Conservation (phyloP, 2,888 invertebrate genomes). For the Drosophila austrosaltans region DNA sequence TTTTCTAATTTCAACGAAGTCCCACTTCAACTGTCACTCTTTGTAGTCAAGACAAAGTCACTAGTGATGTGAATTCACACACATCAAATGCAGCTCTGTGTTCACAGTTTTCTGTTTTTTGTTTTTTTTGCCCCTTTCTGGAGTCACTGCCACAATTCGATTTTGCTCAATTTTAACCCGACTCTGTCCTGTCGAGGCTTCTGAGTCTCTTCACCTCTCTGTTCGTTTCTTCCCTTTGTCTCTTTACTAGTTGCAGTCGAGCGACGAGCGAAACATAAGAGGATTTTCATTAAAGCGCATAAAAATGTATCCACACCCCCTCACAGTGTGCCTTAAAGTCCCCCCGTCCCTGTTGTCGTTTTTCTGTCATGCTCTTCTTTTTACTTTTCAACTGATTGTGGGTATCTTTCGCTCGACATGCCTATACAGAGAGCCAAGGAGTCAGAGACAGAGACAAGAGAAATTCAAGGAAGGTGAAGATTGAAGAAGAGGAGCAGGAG, state of each 20-base stretch:
- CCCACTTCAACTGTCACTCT: background rate
- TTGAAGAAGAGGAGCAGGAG: background rate
- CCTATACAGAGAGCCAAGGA: constrained; percentile 55
- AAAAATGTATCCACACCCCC: constrained; percentile 48
- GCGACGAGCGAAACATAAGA: constrained; percentile 59
- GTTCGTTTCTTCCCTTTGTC: constrained; percentile 10
- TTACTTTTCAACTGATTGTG: constrained; percentile 40
- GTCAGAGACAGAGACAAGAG: constrained; percentile 13
- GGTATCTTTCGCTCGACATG: constrained; percentile 46
- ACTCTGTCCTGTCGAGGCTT: constrained; percentile 13
- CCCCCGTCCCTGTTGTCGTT: background rate
- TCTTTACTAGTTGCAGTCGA: constrained; percentile 21
- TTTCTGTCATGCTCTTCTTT: constrained; percentile 21
- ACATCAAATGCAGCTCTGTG: background rate
- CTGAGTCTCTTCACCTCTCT: background rate
- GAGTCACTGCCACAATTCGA: constrained; percentile 7
- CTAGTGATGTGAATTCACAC: background rate
- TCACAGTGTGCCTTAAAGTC: background rate
- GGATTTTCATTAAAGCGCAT: constrained; percentile 77
- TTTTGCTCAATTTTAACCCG: constrained; percentile 15
- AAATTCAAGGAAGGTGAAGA: constrained; percentile 18
- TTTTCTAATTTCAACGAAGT: background rate
- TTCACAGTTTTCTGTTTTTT: background rate
- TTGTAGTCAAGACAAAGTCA: background rate
- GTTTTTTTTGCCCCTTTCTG: too few relatives aligned